A percentile compares a stretch with the other conserved stretches of the same genome.
Evolutionary conservation across 2,797 vertebrate species (phyloP).

Genomic region (Betta splendens): DNA sequence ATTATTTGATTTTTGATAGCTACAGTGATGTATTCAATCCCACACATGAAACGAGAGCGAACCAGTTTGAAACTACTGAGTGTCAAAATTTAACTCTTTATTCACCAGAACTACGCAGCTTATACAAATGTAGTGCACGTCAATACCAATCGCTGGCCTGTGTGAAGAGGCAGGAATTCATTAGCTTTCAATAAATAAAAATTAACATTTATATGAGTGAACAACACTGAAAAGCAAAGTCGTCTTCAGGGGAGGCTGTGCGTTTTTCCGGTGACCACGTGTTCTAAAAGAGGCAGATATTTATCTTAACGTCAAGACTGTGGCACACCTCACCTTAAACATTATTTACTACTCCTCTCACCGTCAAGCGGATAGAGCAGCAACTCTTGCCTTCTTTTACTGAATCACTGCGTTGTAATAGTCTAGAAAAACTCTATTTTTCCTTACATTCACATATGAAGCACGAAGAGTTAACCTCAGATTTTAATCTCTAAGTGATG

Average conservation of each 20-base stretch:
- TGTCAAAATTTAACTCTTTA: too few relatives aligned
- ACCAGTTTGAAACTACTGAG: too few relatives aligned
- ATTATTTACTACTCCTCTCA: neutral
- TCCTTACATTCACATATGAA: neutral
- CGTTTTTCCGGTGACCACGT: neutral
- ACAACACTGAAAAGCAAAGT: neutral
- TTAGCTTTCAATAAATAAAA: neutral
- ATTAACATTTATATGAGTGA: neutral
- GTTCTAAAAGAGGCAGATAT: neutral
- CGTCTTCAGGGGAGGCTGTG: neutral
- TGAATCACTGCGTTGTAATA: neutral
- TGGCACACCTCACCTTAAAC: neutral
- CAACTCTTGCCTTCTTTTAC: neutral
- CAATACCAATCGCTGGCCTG: too few relatives aligned
- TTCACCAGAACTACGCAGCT: too few relatives aligned
- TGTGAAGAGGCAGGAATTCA: too few relatives aligned
- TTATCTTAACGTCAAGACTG: neutral
- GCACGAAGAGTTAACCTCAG: neutral
- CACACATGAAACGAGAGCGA: too few relatives aligned
- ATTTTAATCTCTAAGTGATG: too few relatives aligned
- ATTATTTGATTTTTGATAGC: too few relatives aligned
- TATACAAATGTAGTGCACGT: constrained; percentile 1
- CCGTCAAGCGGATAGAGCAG: neutral
- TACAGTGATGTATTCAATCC: too few relatives aligned
- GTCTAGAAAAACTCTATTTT: neutral